Base-by-base conservation (phyloP, 2,113 vertebrate species). In the Psilopsiagon aymara region DNA sequence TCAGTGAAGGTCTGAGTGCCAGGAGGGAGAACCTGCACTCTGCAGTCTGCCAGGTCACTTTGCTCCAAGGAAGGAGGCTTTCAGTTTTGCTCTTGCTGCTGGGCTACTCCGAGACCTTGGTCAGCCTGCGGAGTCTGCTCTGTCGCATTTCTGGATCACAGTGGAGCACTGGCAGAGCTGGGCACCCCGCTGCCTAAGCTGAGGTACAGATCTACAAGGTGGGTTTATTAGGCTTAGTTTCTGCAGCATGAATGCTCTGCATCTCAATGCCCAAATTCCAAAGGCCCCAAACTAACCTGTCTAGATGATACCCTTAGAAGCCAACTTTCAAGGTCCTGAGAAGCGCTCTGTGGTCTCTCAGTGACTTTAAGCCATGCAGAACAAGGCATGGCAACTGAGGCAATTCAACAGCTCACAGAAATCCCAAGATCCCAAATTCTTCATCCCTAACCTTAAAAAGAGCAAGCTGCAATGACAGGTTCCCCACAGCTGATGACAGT, bases 301-400 rank as follows among this genome's bases (percentile, higher is more conserved):
- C 91, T 94, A 89, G 82, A 82, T 69, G 15, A 41, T 52, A 96
- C 64, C 60, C 78, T 75, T 55, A 84, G 63, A 93, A 93, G 93
- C 14, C 57, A 59, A 21, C n/a, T 84, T 79, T 80, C 49, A 73
- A 59, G 4, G 28, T 79, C 74, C 74, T 63, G 53, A 87, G 73
- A 93, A 68, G 8, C 13, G 17, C 41, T 93, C 15, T 67, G n/a
- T n/a, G 70, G 29, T 91, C 57, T 92, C 31, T 64, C 39, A 53
- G 66, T 53, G 73, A 69, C 59, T 85, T 93, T 49, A 73, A 73
- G 57, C 37, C 7, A 5, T 17, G 33, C 17, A 84, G 55, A 70
- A 86, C 43, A 94, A 86, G 44, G 47, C 57, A 86, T 44, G n/a
- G 70, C 41, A 96, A 89, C 53, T 16, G 73, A 73, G 57, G 57